These are phyloP conservation scores for Ypsolopha scabrella DNA, from an alignment of 2,888 invertebrate genomes.

Conservation along the genomic window DNA sequence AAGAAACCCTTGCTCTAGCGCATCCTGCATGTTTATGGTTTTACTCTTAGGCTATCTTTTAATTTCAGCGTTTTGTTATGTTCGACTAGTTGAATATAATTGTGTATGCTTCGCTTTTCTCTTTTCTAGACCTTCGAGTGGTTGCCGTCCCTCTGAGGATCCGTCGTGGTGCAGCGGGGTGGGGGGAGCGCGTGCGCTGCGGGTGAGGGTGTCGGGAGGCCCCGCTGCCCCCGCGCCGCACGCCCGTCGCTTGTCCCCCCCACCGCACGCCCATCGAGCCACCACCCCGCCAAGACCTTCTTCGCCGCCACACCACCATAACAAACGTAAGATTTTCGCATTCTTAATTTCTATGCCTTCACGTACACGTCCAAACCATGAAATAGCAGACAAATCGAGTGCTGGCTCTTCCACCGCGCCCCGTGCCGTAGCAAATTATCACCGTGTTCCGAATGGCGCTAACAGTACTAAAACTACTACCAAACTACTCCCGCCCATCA, in stretches of 20 bases:
- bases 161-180: conserved; percentile 23
- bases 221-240: conserved; percentile 39
- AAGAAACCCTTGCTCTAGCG: too few species aligned
- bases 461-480: too few species aligned
- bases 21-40: too few species aligned
- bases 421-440: too few species aligned
- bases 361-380: too few species aligned
- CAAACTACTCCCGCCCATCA: too few species aligned
- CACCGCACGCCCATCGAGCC: conserved; percentile 56
- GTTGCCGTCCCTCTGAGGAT: conserved; percentile 48
- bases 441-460: too few species aligned
- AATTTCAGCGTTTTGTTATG: too few species aligned
- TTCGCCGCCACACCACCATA: conserved; percentile 16
- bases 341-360: neutral
- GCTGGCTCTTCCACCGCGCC: neutral
- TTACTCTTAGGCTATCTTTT: too few species aligned
- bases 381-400: too few species aligned
- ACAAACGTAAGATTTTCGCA: conserved; percentile 30
- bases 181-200: conserved; percentile 40
- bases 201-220: conserved; percentile 44
- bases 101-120: too few species aligned
- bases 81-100: too few species aligned
- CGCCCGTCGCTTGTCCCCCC: conserved; percentile 52
- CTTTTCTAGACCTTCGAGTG: conserved; percentile 50
- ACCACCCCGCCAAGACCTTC: conserved; percentile 45